Evolutionary conservation across 92 coral and sea anemone genomes (phyloP).

Genomic region (Chrysogorgia sp.): DNA sequence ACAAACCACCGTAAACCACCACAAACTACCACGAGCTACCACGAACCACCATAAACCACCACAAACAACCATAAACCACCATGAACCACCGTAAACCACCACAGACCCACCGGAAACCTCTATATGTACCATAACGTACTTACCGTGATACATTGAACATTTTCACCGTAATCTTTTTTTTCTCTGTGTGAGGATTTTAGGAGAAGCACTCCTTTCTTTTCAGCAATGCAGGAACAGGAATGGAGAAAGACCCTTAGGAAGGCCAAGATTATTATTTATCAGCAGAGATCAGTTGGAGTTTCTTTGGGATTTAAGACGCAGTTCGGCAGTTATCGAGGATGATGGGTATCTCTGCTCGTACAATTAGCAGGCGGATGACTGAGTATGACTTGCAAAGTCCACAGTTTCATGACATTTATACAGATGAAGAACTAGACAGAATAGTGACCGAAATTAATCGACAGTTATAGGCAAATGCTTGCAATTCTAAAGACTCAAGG

Average conservation of each 20-base stretch:
- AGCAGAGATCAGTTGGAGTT: slow-evolving; percentile 52
- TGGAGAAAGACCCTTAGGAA: slow-evolving; percentile 48
- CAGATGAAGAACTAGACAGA: slow-evolving; percentile 57
- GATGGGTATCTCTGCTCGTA: slow-evolving; percentile 66
- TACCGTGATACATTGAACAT: slow-evolving; percentile 49
- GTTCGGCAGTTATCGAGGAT: slow-evolving; percentile 45
- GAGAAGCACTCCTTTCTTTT: slow-evolving; percentile 36
- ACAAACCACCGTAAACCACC: no score
- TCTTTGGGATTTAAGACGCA: slow-evolving; percentile 42
- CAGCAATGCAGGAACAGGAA: slow-evolving; percentile 19
- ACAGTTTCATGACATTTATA: slow-evolving; percentile 42
- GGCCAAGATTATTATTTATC: slow-evolving; percentile 43
- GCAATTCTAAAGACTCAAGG: slow-evolving; percentile 46
- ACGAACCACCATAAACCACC: no score
- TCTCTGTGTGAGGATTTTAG: slow-evolving; percentile 42
- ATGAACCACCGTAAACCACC: no score
- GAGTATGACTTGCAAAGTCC: slow-evolving; percentile 46
- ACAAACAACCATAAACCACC: no score
- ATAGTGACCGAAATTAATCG: slow-evolving; percentile 47
- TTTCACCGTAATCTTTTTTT: slow-evolving; percentile 38
- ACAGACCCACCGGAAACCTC: no score
- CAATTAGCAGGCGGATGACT: slow-evolving; percentile 56
- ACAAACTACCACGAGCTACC: no score
- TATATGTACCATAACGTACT: no score
- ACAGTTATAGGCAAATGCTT: slow-evolving; percentile 59